Evolutionary conservation across 2,888 invertebrate genomes (phyloP), one percentile per base, ranked within the genome.

Genomic region (Iphiclides podalirius): DNA sequence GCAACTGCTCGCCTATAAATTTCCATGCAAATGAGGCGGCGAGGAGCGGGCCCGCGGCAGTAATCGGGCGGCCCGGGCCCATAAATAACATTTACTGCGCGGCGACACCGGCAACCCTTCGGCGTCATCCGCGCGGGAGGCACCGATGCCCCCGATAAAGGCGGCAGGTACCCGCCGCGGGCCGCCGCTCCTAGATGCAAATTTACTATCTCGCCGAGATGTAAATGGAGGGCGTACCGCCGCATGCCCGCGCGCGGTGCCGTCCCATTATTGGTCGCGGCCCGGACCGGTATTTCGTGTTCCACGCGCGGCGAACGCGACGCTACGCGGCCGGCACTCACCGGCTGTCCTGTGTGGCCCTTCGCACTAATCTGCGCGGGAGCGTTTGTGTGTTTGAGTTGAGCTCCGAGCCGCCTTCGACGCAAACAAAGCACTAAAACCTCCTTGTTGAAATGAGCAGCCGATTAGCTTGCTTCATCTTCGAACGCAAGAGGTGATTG

Each of bases 41-140:
- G 68, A 71, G 66, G 70, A 76, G 70, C 69, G 65, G 68, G 71
- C 69, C 67, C 67, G 78, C 67, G 67, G 79, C 71, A 73, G 74
- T 81, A 79, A 81, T 79, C 81, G 78, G 60, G 63, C 63, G 72
- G n/a, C n/a, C 66, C 66, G 67, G 68, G 64, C 67, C 72, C 75
- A 75, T 83, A 84, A 84, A 84, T 82, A 79, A 79, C 72, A 67
- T 77, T 81, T 76, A 80, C 79, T 78, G 81, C 63, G 39, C 71
- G 67, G 67, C 75, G 74, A 74, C 73, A 68, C 66, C 64, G 74
- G 67, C 60, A 61, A 60, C 63, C 62, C 63, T 63, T 60, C 59
- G 8, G n/a, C n/a, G n/a, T n/a, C n/a, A n/a, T n/a, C n/a, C n/a
- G n/a, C n/a, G n/a, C n/a, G n/a, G n/a, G 31, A 31, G 31, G 31